Base-by-base conservation (phyloP, 2,888 invertebrate species). In the Mechanitis messenoides region DNA sequence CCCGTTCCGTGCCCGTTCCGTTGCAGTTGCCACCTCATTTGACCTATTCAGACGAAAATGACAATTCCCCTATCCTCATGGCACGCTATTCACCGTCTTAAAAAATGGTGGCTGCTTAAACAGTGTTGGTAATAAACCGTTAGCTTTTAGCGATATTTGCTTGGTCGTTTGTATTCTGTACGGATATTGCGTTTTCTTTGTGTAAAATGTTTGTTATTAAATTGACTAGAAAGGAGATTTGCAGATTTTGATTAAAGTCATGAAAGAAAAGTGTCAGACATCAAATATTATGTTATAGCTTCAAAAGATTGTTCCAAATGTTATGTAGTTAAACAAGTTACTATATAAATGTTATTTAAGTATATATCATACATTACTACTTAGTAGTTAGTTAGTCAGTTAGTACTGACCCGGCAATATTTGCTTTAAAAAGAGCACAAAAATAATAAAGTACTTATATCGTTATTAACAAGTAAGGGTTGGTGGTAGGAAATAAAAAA, bases 21-120 rank as follows among this genome's bases (percentile, higher is more conserved):
- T 66, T 73, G 78, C 76, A 78, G 73, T 77, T 76, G 71, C 75
- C 82, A 79, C 75, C 75, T 76, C 78, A 76, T 83, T 75, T 72
- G 72, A 72, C 72, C 72, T 71, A 71, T 77, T 77, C 73, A 73
- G 71, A 74, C 71, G 76, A 77, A 81, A 78, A 81, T 80, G 76
- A 79, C 78, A 72, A 76, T 80, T 77, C 76, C 75, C 72, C 71
- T 68, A 74, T 75, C 71, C 71, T 65, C 60, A 68, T 69, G 69
- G 64, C 60, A 69, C 70, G 72, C 69, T 69, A 67, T 73, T 71
- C 68, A 70, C 68, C 64, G 64, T 68, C 65, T 66, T 63, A 50
- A 58, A 59, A 67, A 65, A 67, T 61, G 58, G 61, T 61, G 55
- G 57, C 28, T 46, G 54, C 35, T 50, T 58, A 50, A 58, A 55